Evolutionary conservation across 2,888 invertebrate species (phyloP).

Genomic region (Oligia fasciuncula): DNA sequence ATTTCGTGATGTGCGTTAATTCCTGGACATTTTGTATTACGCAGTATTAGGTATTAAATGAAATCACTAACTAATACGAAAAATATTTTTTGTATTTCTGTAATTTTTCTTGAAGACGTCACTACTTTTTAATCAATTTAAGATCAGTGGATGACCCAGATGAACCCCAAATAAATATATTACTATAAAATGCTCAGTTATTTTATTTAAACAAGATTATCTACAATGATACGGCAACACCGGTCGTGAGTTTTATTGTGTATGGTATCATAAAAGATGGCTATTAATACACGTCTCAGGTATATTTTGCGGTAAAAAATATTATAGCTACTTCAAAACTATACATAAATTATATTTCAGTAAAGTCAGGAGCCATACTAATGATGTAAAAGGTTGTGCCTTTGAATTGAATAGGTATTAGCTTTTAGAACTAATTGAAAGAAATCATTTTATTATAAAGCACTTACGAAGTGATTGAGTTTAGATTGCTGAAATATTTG

Average conservation of each 20-base stretch:
- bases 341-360: constrained; percentile 3
- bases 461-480: constrained; percentile 21
- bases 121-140: not conserved
- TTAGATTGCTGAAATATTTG: constrained; percentile 17
- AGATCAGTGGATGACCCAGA: not conserved
- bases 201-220: constrained; percentile 49
- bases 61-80: no score
- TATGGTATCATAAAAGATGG: constrained; percentile 68
- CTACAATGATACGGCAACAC: constrained; percentile 38
- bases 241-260: constrained; percentile 50
- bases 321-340: not conserved
- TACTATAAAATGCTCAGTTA: constrained; percentile 17
- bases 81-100: not conserved
- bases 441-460: constrained; percentile 11
- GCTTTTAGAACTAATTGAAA: constrained; percentile 25
- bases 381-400: not conserved
- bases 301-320: constrained; percentile 57
- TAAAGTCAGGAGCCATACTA: not conserved
- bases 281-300: constrained; percentile 72
- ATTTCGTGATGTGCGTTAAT: no score
- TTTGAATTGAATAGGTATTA: constrained; percentile 1
- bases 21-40: no score
- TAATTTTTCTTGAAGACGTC: not conserved
- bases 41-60: no score
- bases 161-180: not conserved